phyloP scores from a whole-genome alignment of 64 coral and sea anemone genomes.

The Acropora tenuis region DNA sequence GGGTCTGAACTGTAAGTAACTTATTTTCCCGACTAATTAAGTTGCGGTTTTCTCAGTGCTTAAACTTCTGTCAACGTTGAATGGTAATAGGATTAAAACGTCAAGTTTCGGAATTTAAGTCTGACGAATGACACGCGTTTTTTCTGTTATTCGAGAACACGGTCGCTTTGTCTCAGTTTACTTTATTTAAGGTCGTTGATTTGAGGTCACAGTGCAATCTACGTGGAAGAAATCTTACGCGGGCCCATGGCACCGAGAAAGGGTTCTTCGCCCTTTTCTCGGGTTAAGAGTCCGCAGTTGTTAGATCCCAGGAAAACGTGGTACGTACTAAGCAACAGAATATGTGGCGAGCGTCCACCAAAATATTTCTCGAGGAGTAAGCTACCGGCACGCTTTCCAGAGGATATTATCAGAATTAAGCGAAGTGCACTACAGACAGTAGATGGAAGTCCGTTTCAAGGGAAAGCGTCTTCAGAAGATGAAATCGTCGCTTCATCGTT shows the following conservation, averaged over 20 bases:
- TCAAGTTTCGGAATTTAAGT: background rate
- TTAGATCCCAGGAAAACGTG: background rate
- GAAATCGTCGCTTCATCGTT: too few relatives aligned
- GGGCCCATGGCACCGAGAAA: background rate
- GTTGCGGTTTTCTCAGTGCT: conserved; percentile 9
- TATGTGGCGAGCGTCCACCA: background rate
- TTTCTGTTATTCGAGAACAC: background rate
- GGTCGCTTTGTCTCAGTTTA: background rate
- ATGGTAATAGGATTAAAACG: background rate
- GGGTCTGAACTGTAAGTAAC: conserved; percentile 48
- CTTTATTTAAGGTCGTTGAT: too few relatives aligned
- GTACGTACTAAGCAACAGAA: background rate
- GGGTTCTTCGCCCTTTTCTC: background rate
- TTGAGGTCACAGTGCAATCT: too few relatives aligned
- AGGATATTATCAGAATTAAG: background rate
- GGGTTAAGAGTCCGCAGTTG: background rate
- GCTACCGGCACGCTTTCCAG: background rate
- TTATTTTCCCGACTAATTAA: conserved; percentile 13
- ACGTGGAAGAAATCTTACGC: background rate
- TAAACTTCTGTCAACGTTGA: background rate
- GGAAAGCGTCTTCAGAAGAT: too few relatives aligned
- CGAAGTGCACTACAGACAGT: too few relatives aligned
- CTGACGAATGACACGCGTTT: background rate
- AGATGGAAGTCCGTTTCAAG: too few relatives aligned
- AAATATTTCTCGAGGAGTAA: background rate